phyloP scores from a whole-genome alignment of 2,113 vertebrate genomes.

The Carassius carassius region DNA sequence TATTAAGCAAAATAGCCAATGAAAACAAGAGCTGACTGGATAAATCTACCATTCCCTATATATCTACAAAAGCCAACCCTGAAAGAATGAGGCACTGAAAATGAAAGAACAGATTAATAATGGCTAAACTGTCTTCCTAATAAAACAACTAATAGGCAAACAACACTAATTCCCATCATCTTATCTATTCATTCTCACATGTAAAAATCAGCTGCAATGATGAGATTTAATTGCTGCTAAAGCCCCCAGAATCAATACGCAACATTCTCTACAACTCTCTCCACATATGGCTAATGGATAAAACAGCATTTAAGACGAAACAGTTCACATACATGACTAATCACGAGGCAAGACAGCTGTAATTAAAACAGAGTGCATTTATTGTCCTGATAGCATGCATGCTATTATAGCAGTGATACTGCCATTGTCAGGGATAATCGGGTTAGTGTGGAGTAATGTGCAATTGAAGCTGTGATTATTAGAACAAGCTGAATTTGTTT shows the following conservation, averaged over 20 bases:
- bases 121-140: neutral
- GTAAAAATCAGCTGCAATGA: conserved; percentile 22
- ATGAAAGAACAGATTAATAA: neutral
- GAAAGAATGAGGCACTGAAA: neutral
- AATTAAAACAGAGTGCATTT: conserved; percentile 58
- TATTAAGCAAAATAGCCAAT: neutral
- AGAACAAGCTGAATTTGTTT: conserved; percentile 48
- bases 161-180: neutral
- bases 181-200: neutral
- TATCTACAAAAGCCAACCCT: neutral
- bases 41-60: too few species aligned
- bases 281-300: conserved; percentile 43
- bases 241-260: conserved; percentile 2
- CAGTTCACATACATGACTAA: conserved; percentile 51
- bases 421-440: conserved; percentile 56
- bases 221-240: conserved; percentile 37
- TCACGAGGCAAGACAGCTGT: conserved; percentile 49
- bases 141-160: neutral
- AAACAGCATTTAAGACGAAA: conserved; percentile 53
- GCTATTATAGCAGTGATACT: conserved; percentile 55
- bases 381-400: conserved; percentile 47
- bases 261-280: conserved; percentile 11
- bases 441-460: conserved; percentile 52
- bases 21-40: too few species aligned
- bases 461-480: conserved; percentile 54